These are phyloP conservation scores for Hydropsyche betteni DNA, from an alignment of 2,888 invertebrate species.

Conservation along the genomic window DNA sequence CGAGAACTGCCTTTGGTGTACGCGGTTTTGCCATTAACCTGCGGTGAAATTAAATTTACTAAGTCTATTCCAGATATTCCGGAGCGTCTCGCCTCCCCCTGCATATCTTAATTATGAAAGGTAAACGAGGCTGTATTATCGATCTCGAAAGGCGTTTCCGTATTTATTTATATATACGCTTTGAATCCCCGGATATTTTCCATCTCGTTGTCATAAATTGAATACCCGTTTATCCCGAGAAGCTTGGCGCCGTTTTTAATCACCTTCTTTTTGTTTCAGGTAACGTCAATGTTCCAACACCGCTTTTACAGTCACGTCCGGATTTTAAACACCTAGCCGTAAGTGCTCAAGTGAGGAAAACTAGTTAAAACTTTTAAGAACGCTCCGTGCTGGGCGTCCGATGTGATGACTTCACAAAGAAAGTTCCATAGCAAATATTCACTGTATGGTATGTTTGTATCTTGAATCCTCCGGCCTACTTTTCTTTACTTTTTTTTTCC, in stretches of 20 bases:
- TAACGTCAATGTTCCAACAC: constrained; percentile 18
- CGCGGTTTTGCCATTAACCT: constrained; percentile 39
- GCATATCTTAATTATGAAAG: constrained; percentile 31
- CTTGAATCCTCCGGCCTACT: neutral
- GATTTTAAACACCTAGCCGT: constrained; percentile 36
- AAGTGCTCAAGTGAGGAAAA: constrained; percentile 28
- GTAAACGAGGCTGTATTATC: constrained; percentile 7
- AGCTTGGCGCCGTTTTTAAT: constrained; percentile 29
- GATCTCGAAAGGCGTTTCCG: constrained; percentile 7
- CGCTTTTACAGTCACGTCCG: constrained; percentile 37
- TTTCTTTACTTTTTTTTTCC: constrained; percentile 9
- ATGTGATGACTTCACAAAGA: neutral
- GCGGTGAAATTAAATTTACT: constrained; percentile 38
- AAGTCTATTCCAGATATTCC: constrained; percentile 28
- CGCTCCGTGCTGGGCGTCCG: neutral
- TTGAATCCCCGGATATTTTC: neutral
- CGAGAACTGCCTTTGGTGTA: constrained; percentile 29
- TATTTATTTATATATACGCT: neutral
- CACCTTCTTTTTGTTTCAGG: constrained; percentile 41
- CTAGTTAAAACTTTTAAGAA: constrained; percentile 43
- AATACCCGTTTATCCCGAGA: neutral
- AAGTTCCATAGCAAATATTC: neutral
- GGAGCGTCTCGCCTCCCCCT: neutral
- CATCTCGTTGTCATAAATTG: neutral
- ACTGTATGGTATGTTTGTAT: too few relatives aligned